Conservation (phyloP, 2,113 vertebrate genomes). For the Entosphenus tridentatus region DNA sequence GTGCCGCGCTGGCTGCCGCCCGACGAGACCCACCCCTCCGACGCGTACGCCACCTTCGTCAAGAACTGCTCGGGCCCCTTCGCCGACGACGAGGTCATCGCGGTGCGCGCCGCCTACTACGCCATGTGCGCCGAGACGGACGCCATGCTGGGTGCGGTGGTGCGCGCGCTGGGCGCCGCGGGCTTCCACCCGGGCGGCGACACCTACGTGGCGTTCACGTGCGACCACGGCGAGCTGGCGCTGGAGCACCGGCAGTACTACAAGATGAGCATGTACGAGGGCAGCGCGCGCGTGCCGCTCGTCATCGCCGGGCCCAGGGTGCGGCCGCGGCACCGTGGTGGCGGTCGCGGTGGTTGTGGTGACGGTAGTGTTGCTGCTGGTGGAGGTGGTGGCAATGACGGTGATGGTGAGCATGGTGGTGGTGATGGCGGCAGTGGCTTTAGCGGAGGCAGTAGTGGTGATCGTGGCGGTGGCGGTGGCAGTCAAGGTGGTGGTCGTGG, state of each 20-base stretch:
- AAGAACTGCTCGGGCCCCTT: conserved; percentile 81
- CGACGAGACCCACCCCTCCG: conserved; percentile 56
- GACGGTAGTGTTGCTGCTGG: too few species aligned
- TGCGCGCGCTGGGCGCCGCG: conserved; percentile 35
- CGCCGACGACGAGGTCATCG: conserved; percentile 44
- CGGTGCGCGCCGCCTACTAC: conserved; percentile 67
- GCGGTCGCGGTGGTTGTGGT: too few species aligned
- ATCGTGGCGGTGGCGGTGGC: too few species aligned
- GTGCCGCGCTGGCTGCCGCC: conserved; percentile 56
- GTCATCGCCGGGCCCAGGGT: conserved; percentile 52
- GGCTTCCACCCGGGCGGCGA: conserved; percentile 26
- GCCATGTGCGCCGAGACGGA: conserved; percentile 94
- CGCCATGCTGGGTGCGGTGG: conserved; percentile 71
- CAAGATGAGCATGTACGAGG: conserved; percentile 99
- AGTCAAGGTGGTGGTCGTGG: too few species aligned
- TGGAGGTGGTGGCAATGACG: too few species aligned
- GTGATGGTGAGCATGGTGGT: too few species aligned
- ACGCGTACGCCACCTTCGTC: conserved; percentile 70
- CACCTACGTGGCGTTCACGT: conserved; percentile 56
- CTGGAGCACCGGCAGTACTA: conserved; percentile 97
- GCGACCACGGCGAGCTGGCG: conserved; percentile 78
- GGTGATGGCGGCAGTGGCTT: too few species aligned
- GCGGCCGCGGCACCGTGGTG: conserved; percentile 24
- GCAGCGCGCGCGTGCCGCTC: conserved; percentile 62
- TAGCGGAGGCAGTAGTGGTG: too few species aligned